These are phyloP conservation scores for Bombus soroeensis DNA, from an alignment of 1,140 invertebrate species.

Conservation along the genomic window DNA sequence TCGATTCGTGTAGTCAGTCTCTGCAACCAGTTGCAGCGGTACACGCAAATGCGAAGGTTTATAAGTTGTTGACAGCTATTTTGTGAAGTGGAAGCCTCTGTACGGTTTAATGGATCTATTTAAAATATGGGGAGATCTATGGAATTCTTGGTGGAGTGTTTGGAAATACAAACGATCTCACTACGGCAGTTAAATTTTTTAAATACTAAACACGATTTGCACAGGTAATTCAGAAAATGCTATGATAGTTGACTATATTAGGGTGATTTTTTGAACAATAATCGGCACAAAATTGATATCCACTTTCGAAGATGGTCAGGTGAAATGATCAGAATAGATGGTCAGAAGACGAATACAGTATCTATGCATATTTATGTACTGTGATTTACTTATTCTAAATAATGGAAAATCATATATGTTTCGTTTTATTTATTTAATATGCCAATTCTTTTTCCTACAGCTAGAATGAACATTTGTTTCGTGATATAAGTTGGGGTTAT, in stretches of 20 bases:
- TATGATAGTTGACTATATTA: background rate
- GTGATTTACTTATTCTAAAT: too few species aligned
- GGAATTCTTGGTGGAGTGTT: background rate
- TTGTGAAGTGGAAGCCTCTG: background rate
- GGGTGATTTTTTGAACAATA: too few species aligned
- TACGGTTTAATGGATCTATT: background rate
- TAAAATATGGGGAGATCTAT: background rate
- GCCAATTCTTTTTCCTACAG: too few species aligned
- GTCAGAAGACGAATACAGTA: too few species aligned
- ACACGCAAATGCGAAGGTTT: background rate
- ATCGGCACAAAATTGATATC: too few species aligned
- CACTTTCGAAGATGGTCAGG: too few species aligned
- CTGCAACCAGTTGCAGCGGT: background rate
- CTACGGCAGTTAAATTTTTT: background rate
- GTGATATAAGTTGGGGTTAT: too few species aligned
- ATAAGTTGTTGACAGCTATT: background rate
- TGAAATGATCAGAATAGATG: too few species aligned
- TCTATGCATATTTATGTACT: too few species aligned
- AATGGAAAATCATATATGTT: too few species aligned
- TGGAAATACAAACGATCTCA: background rate
- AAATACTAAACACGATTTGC: background rate
- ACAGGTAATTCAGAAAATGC: background rate
- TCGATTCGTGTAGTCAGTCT: background rate
- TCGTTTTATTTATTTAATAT: too few species aligned
- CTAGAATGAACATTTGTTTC: too few species aligned